phyloP scores from a whole-genome alignment of 2,888 invertebrate genomes.

The Mesorhabditis spiculigera region DNA sequence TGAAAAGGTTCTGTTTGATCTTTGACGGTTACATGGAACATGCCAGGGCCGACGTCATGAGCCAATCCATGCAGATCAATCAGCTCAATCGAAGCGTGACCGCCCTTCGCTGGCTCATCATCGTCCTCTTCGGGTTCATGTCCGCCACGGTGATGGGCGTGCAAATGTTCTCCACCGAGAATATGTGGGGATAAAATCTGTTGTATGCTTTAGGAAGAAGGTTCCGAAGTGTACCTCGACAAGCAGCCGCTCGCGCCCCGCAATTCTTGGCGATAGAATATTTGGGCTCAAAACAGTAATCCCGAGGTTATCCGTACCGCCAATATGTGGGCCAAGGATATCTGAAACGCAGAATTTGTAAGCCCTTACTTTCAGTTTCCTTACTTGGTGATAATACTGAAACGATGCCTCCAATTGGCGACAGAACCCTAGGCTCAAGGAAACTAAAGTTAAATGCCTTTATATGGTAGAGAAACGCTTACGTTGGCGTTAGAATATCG shows the following conservation, averaged over 20 bases:
- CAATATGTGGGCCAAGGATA: conserved; percentile 1
- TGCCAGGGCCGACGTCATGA: not conserved
- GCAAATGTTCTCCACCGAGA: conserved; percentile 27
- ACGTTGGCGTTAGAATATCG: conserved; percentile 42
- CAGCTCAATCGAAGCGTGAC: not conserved
- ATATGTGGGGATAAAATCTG: conserved; percentile 44
- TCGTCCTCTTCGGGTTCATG: conserved; percentile 6
- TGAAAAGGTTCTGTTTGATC: not conserved
- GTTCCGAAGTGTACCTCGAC: conserved; percentile 33
- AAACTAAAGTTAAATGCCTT: not conserved
- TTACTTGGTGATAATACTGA: not conserved
- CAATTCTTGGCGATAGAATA: conserved; percentile 45
- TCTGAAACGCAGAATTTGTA: not conserved
- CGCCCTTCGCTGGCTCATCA: conserved; percentile 3
- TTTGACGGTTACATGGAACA: not conserved
- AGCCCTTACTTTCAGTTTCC: not conserved
- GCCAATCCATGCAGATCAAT: conserved; percentile 6
- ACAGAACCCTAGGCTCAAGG: conserved; percentile 2
- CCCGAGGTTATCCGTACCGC: conserved; percentile 28
- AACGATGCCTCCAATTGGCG: not conserved
- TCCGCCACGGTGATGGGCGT: not conserved
- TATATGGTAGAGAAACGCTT: not conserved
- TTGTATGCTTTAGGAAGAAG: not conserved
- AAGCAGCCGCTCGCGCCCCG: conserved; percentile 37
- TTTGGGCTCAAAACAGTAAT: conserved; percentile 47